Conservation (phyloP, 2,888 invertebrate species). For the Drosophila mayaguana region DNA sequence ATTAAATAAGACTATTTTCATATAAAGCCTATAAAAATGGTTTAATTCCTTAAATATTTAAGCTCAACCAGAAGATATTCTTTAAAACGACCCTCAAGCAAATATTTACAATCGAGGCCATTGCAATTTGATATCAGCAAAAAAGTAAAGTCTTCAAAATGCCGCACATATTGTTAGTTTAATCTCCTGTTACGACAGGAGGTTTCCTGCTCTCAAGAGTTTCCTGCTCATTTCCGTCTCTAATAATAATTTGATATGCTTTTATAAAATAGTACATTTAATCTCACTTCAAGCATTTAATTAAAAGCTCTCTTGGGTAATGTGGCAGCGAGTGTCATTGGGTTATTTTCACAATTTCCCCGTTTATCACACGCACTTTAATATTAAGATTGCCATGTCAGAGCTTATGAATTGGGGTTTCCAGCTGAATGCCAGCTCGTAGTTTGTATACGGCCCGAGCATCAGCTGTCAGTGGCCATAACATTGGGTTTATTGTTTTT, state of each 20-base stretch:
- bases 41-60: background rate
- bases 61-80: background rate
- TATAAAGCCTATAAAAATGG: too few species aligned
- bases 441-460: conserved; percentile 45
- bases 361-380: conserved; percentile 21
- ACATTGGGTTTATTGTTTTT: conserved; percentile 69
- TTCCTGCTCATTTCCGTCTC: background rate
- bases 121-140: background rate
- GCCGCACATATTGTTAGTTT: conserved; percentile 1
- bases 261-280: conserved; percentile 7
- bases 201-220: background rate
- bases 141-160: background rate
- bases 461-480: conserved; percentile 74
- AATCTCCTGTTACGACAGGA: background rate
- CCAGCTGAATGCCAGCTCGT: conserved; percentile 49
- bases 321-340: conserved; percentile 20
- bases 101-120: background rate
- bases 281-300: conserved; percentile 6
- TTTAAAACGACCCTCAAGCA: background rate
- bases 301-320: conserved; percentile 9
- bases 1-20: too few species aligned
- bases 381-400: conserved; percentile 45
- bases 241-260: conserved; percentile 10
- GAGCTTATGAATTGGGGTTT: conserved; percentile 61
- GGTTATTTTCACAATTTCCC: background rate